Base-by-base conservation (phyloP, 2,888 invertebrate genomes). In the Athripsodes cinereus region DNA sequence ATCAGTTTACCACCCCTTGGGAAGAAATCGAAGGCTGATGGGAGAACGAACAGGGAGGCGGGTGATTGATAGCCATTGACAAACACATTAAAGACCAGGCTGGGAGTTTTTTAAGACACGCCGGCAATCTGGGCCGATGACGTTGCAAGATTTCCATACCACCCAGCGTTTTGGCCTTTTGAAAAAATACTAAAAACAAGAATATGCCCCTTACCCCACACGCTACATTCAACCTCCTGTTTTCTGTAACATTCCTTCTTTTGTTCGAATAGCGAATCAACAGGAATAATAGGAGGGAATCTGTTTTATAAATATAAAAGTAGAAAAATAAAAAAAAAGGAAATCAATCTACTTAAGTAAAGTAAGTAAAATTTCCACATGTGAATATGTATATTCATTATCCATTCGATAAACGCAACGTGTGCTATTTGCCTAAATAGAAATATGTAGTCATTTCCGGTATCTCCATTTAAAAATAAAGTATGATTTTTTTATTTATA, bases 1-100 rank as follows among this genome's bases (percentile, higher is more conserved):
- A 57, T 57, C 54, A 58, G 46, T 47, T 31, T n/a, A 19, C 48
- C 52, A 40, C 57, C 48, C 53, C 1, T 10, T 22, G 34, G 35
- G 8, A 26, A 11, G n/a, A 13, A n/a, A 19, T 46, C 6, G 55
- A 26, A 49, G 50, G 50, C 13, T 48, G 34, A 11, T 11, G 34
- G 20, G 20, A 19, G 31, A 13, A 16, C n/a, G 40, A 13, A 40
- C 13, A n/a, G 35, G 50, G 13, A 22, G 22, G 13, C 19, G 48
- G 58, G 59, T 60, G 62, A 62, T 62, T 62, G 62, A 62, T 62
- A 58, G 59, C 59, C 62, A 62, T 62, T 62, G 62, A 62, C 62
- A 62, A 62, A 62, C 62, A 62, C 62, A 62, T 62, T 62, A 60
- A 59, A 61, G 61, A 57, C 51, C 44, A 46, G 58, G 56, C 59